Base-by-base conservation (phyloP, 2,113 vertebrate species). In the Trogon surrucura region DNA sequence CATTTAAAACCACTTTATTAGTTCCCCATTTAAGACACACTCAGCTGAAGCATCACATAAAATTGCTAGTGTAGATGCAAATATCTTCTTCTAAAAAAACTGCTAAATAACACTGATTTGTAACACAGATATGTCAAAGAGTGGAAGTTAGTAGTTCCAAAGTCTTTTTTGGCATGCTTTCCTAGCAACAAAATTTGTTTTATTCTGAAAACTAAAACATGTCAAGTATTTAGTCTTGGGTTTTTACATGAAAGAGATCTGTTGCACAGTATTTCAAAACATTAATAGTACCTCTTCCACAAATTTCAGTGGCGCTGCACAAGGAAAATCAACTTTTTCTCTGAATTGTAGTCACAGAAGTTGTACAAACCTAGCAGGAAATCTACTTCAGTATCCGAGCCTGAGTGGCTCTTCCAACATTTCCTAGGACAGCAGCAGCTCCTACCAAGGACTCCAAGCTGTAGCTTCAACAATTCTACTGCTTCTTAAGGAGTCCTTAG, bases 1-100 rank as follows among this genome's bases (percentile, higher is more conserved):
- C 84, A 92, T 96, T 96, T 96, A 79, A 96, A 96, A 54, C 72
- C 72, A 95, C 84, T 96, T 97, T 85, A 93, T 94, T 96, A 92
- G 88, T 83, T 93, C 57, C 74, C 80, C 78, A 88, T 92, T 96
- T 93, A 77, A 96, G 88, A 89, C 48, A 86, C 27, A 88, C 61
- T 95, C 69, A 91, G 82, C 71, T 89, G 87, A 96, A 94, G 77
- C 53, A 81, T 72, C 87, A 80, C 64, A 69, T 70, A 73, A 93
- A 93, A 92, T 87, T 81, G 62, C 50, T 82, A 73, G 74, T 75
- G 57, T 85, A 79, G 27, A 91, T 53, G 62, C 36, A 93, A 95
- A 91, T 60, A 26, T 83, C 75, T 61, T 53, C 79, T 79, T 83
- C 62, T 90, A 93, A 96, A 89, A 89, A 41, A 94, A 58, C 27